phyloP scores from a whole-genome alignment of 1,140 invertebrate species.

The Orius insidiosus region DNA sequence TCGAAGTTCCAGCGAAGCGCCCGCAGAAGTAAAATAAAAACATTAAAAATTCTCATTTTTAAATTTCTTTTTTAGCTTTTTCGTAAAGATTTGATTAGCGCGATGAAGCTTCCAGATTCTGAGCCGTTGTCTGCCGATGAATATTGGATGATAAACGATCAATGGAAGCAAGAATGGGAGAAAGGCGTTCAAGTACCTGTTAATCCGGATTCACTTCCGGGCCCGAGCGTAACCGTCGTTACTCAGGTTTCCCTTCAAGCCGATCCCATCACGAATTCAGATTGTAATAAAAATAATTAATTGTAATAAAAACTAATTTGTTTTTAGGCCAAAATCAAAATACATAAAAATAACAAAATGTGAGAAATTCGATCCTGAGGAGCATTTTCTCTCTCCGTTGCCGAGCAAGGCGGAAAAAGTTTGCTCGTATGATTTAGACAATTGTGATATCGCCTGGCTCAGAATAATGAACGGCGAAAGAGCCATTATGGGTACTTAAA shows the following conservation, averaged over 20 bases:
- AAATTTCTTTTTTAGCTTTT: slow-evolving; percentile 37
- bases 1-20: slow-evolving; percentile 69
- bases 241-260: slow-evolving; percentile 31
- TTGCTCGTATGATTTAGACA: slow-evolving; percentile 89
- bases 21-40: slow-evolving; percentile 43
- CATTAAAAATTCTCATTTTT: slow-evolving; percentile 8
- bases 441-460: slow-evolving; percentile 82
- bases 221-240: slow-evolving; percentile 58
- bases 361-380: slow-evolving; percentile 64
- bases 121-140: slow-evolving; percentile 78
- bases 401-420: slow-evolving; percentile 75
- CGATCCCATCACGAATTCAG: slow-evolving; percentile 56
- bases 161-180: slow-evolving; percentile 98
- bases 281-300: slow-evolving; percentile 37
- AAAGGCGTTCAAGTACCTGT: slow-evolving; percentile 90
- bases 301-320: slow-evolving; percentile 10
- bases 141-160: slow-evolving; percentile 87
- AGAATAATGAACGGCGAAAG: slow-evolving; percentile 72
- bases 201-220: slow-evolving; percentile 75
- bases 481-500: slow-evolving; percentile 33
- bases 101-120: slow-evolving; percentile 96
- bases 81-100: slow-evolving; percentile 95
- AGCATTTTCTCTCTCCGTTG: slow-evolving; percentile 71
- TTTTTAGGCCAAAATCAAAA: slow-evolving; percentile 71
- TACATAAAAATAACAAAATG: slow-evolving; percentile 80